A percentile compares a stretch with the other conserved stretches of the same genome.
These are phyloP conservation scores for Eilema caniola DNA, from an alignment of 2,888 invertebrate genomes.

Conservation along the genomic window DNA sequence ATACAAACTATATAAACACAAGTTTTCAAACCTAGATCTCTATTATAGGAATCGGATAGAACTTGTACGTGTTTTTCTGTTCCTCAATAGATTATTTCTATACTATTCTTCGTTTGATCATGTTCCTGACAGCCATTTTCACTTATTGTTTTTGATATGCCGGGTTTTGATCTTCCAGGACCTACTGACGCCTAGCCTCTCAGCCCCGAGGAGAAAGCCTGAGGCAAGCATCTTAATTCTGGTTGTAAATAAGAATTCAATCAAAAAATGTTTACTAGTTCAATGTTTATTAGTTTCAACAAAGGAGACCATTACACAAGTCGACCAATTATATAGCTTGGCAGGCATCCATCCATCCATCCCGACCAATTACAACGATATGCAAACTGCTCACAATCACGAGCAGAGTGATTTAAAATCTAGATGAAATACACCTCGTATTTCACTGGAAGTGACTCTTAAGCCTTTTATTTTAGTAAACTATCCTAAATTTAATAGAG, in stretches of 20 bases:
- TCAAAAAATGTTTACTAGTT: not conserved
- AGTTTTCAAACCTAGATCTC: conserved; percentile 37
- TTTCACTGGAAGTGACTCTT: conserved; percentile 27
- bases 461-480: not conserved
- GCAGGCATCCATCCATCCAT: conserved; percentile 58
- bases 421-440: conserved; percentile 8
- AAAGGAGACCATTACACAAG: not conserved
- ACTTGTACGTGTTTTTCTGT: no score
- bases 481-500: no score
- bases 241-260: not conserved
- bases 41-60: conserved; percentile 21
- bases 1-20: conserved; percentile 41
- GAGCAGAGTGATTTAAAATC: conserved; percentile 62
- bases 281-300: not conserved
- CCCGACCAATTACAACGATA: conserved; percentile 66
- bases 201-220: no score
- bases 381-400: conserved; percentile 68
- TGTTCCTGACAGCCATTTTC: no score
- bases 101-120: no score
- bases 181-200: no score
- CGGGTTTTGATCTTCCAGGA: no score
- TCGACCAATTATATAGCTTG: conserved; percentile 20
- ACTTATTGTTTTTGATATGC: no score
- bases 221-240: no score
- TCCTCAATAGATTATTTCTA: no score